Evolutionary conservation across 2,113 vertebrate genomes (phyloP).

Genomic region (Limanda limanda): DNA sequence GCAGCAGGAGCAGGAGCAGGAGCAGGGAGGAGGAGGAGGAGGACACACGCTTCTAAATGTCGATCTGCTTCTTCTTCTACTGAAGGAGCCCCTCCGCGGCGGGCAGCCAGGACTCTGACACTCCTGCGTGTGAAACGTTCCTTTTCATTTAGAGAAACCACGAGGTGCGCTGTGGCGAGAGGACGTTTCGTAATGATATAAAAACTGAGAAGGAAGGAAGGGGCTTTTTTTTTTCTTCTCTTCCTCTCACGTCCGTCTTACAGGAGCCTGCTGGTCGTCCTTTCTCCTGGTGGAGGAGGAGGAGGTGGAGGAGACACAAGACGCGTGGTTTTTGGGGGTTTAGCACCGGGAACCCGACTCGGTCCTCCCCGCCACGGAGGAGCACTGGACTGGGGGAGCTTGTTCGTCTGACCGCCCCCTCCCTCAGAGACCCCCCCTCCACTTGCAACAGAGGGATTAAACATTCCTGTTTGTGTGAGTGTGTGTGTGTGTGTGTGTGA

Average conservation of each 20-base stretch:
- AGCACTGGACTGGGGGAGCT: constrained; percentile 27
- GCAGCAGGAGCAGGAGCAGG: constrained; percentile 4
- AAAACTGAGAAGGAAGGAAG: constrained; percentile 80
- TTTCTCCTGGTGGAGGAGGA: constrained; percentile 63
- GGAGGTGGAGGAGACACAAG: constrained; percentile 57
- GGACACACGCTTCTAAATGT: constrained; percentile 43
- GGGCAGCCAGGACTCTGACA: constrained; percentile 61
- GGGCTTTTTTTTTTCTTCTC: neutral
- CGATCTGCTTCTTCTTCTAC: constrained; percentile 18
- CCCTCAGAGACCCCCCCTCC: constrained; percentile 11
- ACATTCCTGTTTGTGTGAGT: constrained; percentile 64
- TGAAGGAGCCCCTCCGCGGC: constrained; percentile 30
- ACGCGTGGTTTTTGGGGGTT: constrained; percentile 53
- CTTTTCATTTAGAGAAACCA: neutral
- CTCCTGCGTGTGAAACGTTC: constrained; percentile 21
- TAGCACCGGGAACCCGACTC: constrained; percentile 49
- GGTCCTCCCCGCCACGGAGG: constrained; percentile 66
- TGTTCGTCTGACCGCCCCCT: neutral
- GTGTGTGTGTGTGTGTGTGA: neutral
- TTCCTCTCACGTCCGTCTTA: constrained; percentile 58
- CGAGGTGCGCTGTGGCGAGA: constrained; percentile 5
- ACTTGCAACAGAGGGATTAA: constrained; percentile 77
- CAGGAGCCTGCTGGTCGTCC: constrained; percentile 68
- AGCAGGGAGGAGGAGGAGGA: constrained; percentile 45
- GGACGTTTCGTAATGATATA: constrained; percentile 83